Conservation (phyloP, 2,888 invertebrate species). For the Xestia xanthographa region DNA sequence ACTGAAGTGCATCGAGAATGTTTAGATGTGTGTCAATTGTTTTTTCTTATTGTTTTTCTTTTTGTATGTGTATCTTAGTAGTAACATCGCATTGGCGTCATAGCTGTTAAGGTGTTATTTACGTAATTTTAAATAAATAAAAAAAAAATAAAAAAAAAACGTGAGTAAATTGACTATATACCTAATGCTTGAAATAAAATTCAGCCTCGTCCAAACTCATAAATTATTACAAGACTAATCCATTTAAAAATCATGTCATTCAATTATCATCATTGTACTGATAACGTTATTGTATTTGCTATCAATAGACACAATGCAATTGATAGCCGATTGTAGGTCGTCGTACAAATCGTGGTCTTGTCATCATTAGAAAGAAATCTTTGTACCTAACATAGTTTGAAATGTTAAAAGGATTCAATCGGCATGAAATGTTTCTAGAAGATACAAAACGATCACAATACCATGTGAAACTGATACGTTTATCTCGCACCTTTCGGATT, state of each 20-base stretch:
- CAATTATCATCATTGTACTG: conserved; percentile 41
- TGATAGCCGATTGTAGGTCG: conserved; percentile 35
- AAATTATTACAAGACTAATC: conserved; percentile 37
- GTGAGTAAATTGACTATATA: background rate
- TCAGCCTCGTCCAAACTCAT: background rate
- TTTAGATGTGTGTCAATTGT: no score
- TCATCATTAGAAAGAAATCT: conserved; percentile 32
- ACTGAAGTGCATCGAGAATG: no score
- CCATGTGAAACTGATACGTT: conserved; percentile 28
- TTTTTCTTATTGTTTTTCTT: no score
- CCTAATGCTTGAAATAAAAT: background rate
- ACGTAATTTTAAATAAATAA: no score
- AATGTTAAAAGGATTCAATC: conserved; percentile 10
- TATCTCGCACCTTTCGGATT: conserved; percentile 30
- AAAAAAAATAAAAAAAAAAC: no score
- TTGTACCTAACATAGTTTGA: background rate
- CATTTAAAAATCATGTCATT: conserved; percentile 50
- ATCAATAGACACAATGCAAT: conserved; percentile 35
- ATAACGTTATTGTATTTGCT: conserved; percentile 44
- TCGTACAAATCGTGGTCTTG: conserved; percentile 19
- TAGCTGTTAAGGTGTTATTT: no score
- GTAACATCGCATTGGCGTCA: no score
- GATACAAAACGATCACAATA: conserved; percentile 23
- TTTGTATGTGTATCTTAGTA: no score
- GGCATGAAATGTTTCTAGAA: conserved; percentile 8